Percentiles rank a stretch among this genome's conserved stretches.
These are phyloP conservation scores for Nowickia ferox DNA, from an alignment of 2,888 invertebrate genomes.

Conservation along the genomic window DNA sequence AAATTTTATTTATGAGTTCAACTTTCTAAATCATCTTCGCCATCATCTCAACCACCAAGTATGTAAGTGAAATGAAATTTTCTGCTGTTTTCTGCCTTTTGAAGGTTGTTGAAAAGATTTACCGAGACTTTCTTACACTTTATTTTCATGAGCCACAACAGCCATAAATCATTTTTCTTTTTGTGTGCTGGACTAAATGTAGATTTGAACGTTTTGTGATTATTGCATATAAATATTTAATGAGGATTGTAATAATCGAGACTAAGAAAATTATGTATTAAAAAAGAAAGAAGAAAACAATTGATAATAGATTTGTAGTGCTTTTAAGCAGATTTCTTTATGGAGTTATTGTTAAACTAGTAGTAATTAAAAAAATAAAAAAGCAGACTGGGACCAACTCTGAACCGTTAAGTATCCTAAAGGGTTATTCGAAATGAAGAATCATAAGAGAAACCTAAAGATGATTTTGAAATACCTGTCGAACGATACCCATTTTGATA, in stretches of 20 bases:
- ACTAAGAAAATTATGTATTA: background rate
- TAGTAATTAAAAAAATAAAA: too few relatives aligned
- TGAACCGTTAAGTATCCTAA: too few relatives aligned
- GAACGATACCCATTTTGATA: too few relatives aligned
- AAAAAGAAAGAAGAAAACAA: background rate
- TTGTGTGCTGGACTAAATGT: conserved; percentile 16
- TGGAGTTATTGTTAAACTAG: too few relatives aligned
- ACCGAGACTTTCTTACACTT: conserved; percentile 6
- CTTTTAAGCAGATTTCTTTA: too few relatives aligned
- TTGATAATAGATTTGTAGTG: background rate
- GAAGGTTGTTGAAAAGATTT: conserved; percentile 33
- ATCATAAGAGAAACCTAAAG: too few relatives aligned
- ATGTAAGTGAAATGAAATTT: conserved; percentile 24
- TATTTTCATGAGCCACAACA: conserved; percentile 43
- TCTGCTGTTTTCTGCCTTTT: conserved; percentile 7
- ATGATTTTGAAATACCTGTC: too few relatives aligned
- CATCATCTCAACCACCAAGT: conserved; percentile 17
- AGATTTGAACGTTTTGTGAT: conserved; percentile 59
- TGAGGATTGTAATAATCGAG: conserved; percentile 32
- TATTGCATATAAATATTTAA: conserved; percentile 60
- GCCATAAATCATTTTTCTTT: conserved; percentile 52
- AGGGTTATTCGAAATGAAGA: too few relatives aligned
- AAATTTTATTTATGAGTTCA: conserved; percentile 49
- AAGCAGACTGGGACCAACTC: too few relatives aligned
- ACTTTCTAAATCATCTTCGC: conserved; percentile 45